Percentiles rank a stretch among this genome's conserved stretches.
phyloP scores from a whole-genome alignment of 1,140 invertebrate species.

The Propsilocerus akamusi region DNA sequence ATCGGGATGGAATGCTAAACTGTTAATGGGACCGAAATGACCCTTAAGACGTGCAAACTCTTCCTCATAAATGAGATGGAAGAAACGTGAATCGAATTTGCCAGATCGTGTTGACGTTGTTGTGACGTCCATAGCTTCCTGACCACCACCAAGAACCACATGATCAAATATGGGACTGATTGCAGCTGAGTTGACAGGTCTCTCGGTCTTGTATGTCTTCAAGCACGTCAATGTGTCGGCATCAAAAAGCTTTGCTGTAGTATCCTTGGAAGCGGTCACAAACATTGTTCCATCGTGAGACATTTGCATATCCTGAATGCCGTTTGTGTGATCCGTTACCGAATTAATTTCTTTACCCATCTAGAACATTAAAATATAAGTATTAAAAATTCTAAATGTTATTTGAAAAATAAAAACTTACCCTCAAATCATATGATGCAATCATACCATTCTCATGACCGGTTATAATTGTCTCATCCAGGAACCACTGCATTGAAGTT shows the following conservation, averaged over 20 bases:
- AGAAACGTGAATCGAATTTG: constrained; percentile 97
- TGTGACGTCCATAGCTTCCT: constrained; percentile 98
- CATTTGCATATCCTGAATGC: constrained; percentile 92
- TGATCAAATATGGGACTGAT: constrained; percentile 89
- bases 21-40: constrained; percentile 99
- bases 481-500: constrained; percentile 81
- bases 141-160: constrained; percentile 89
- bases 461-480: constrained; percentile 82
- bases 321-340: constrained; percentile 59
- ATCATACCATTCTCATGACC: constrained; percentile 90
- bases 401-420: constrained; percentile 20
- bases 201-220: constrained; percentile 91
- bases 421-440: constrained; percentile 77
- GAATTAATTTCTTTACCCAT: constrained; percentile 61
- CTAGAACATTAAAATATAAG: constrained; percentile 26
- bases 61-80: constrained; percentile 97
- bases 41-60: constrained; percentile 97
- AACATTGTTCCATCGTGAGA: constrained; percentile 90
- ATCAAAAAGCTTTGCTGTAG: constrained; percentile 87
- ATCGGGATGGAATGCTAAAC: constrained; percentile 94
- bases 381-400: not conserved
- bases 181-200: constrained; percentile 91
- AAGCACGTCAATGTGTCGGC: constrained; percentile 61
- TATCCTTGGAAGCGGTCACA: constrained; percentile 89
- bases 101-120: constrained; percentile 88